Base-by-base conservation (phyloP, 2,113 vertebrate genomes). In the Neolamprologus longior region DNA sequence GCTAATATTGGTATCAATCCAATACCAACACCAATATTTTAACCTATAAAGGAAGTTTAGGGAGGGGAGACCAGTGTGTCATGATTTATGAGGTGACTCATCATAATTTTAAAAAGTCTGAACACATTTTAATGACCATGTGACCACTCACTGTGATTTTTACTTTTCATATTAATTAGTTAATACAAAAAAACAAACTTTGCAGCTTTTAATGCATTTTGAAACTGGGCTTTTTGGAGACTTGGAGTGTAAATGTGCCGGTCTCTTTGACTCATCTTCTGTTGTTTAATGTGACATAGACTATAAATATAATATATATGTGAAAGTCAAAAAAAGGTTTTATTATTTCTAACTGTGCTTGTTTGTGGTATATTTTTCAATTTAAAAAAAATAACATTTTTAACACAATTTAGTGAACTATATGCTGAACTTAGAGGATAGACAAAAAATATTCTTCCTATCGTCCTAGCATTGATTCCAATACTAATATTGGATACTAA, bases 321-420 rank as follows among this genome's bases (percentile, higher is more conserved):
- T 2, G 61, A 66, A 7, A 66, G 61, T 66, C 1, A 66, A 66
- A 35, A 63, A n/a, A 66, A 12, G 9, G 10, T 35, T 66, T 66
- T 66, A n/a, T 66, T 0, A 66, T 7, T 66, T 66, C 31, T 66
- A 35, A 37, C 61, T 66, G 31, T 37, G 33, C 61, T 5, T 66
- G 4, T 37, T 66, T 66, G 33, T 12, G 19, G 61, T 2, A 66
- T 66, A 66, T 66, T 66, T 66, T 37, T 66, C 19, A 66, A 66
- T 21, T 35, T 0, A 0, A 5, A 5, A 37, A 63, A 35, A 63
- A n/a, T 2, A 63, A 66, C 0, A 37, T 66, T 66, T 66, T 37
- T 12, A 66, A 37, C 33, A 66, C 33, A 37, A 7, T 66, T 37
- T 37, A 37, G 10, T 37, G 31, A 37, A 66, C 10, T 66, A 37